Conservation (phyloP, 2,888 invertebrate species). For the Apamea sordens region DNA sequence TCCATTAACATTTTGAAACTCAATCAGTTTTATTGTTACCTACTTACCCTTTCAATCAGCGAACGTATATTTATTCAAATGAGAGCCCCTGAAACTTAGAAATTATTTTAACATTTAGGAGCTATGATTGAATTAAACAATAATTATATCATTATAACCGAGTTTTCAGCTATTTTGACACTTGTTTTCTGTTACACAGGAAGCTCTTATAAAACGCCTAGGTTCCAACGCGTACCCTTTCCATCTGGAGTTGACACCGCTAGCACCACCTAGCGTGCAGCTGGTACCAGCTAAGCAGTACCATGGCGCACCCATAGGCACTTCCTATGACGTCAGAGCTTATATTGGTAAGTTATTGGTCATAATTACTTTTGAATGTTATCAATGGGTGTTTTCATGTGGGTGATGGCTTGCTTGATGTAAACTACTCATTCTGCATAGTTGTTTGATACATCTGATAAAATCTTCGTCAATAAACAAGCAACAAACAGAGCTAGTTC, state of each 20-base stretch:
- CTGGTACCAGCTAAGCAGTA: constrained; percentile 97
- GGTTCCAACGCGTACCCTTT: constrained; percentile 95
- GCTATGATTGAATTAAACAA: not conserved
- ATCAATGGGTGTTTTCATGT: not conserved
- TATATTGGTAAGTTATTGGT: constrained; percentile 93
- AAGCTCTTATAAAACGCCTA: constrained; percentile 94
- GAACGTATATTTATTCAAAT: constrained; percentile 1
- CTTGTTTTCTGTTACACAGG: constrained; percentile 90
- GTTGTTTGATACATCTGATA: not conserved
- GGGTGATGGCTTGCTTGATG: not conserved
- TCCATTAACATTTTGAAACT: not conserved
- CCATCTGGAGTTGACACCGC: constrained; percentile 94
- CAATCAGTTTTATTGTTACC: not conserved
- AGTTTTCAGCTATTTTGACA: not conserved
- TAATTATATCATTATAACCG: not conserved
- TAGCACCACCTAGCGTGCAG: constrained; percentile 97
- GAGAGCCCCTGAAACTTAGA: not conserved
- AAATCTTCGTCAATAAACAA: not conserved
- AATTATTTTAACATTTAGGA: not conserved
- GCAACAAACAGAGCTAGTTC: not conserved
- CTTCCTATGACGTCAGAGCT: constrained; percentile 96
- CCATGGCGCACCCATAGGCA: constrained; percentile 97
- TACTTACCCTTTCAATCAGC: constrained; percentile 3
- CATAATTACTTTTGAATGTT: not conserved
- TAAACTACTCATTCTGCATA: not conserved